Evolutionary conservation across 2,888 invertebrate genomes (phyloP).

Genomic region (Drosophila borealis): DNA sequence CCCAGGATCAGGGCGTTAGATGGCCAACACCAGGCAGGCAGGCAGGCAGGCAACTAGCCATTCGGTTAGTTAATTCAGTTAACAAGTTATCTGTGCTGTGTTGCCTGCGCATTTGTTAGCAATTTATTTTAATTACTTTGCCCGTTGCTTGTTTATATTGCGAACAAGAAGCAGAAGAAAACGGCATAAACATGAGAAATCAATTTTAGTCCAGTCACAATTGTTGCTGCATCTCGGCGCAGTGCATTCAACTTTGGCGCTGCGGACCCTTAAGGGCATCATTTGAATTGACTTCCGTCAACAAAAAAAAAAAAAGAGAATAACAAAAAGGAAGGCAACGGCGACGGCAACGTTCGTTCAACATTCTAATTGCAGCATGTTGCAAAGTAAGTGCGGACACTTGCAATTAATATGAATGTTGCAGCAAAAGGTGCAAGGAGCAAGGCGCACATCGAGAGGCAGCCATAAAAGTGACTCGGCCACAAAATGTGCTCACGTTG

Average conservation of each 20-base stretch:
- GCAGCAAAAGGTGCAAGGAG: conserved; percentile 39
- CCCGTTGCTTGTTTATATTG: conserved; percentile 48
- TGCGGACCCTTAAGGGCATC: conserved; percentile 41
- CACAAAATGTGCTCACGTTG: conserved; percentile 23
- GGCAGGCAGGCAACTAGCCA: conserved; percentile 6
- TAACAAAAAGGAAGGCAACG: not conserved
- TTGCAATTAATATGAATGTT: conserved; percentile 79
- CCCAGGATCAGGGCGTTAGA: conserved; percentile 53
- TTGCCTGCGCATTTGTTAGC: conserved; percentile 36
- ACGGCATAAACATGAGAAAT: conserved; percentile 70
- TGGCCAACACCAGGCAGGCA: conserved; percentile 44
- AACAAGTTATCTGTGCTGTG: conserved; percentile 23
- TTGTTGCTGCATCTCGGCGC: conserved; percentile 15
- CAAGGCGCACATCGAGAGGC: conserved; percentile 5
- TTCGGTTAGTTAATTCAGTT: conserved; percentile 17
- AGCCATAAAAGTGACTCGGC: conserved; percentile 56
- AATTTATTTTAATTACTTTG: conserved; percentile 74
- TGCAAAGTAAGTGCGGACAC: conserved; percentile 80
- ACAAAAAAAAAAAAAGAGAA: conserved; percentile 22
- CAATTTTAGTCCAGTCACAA: conserved; percentile 62
- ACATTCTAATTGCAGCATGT: conserved; percentile 78
- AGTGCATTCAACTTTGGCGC: conserved; percentile 56
- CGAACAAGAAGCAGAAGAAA: conserved; percentile 30
- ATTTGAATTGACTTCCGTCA: conserved; percentile 78
- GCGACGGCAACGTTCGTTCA: conserved; percentile 32